phyloP scores from a whole-genome alignment of 2,797 vertebrate species.

The Dallia pectoralis region DNA sequence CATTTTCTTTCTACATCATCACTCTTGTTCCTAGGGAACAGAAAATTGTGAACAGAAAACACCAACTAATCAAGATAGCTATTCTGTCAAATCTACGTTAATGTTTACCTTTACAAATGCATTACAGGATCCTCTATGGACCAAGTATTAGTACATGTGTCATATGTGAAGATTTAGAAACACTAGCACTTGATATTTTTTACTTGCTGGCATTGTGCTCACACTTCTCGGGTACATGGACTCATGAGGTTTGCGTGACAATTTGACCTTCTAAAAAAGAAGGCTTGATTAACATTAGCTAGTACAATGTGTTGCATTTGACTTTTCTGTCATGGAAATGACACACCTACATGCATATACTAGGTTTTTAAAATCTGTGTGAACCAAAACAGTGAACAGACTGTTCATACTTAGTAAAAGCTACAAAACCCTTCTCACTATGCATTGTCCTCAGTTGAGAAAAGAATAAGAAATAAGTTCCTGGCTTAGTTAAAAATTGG shows the following conservation, averaged over 20 bases:
- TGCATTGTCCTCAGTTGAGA: slow-evolving; percentile 1
- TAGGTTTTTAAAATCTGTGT: slow-evolving; percentile 15
- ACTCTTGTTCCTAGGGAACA: slow-evolving; percentile 32
- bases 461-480: not conserved
- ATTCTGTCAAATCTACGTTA: slow-evolving; percentile 30
- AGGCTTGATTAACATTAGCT: not conserved
- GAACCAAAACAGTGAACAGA: slow-evolving; percentile 24
- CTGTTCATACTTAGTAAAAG: slow-evolving; percentile 15
- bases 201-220: slow-evolving; percentile 30
- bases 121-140: slow-evolving; percentile 71
- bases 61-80: slow-evolving; percentile 34
- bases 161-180: slow-evolving; percentile 36
- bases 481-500: not conserved
- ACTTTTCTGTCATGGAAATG: slow-evolving; percentile 24
- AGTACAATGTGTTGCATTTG: slow-evolving; percentile 27
- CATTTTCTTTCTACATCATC: slow-evolving; percentile 6
- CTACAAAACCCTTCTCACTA: slow-evolving; percentile 1
- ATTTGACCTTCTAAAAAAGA: slow-evolving; percentile 21
- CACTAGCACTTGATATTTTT: slow-evolving; percentile 18
- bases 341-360: slow-evolving; percentile 31
- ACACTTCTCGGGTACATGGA: slow-evolving; percentile 32
- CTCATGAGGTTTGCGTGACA: slow-evolving; percentile 32
- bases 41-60: slow-evolving; percentile 45
- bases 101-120: slow-evolving; percentile 72
- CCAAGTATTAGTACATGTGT: slow-evolving; percentile 44